Evolutionary conservation across 2,113 vertebrate genomes (phyloP).

Genomic region (Anhinga rufa): DNA sequence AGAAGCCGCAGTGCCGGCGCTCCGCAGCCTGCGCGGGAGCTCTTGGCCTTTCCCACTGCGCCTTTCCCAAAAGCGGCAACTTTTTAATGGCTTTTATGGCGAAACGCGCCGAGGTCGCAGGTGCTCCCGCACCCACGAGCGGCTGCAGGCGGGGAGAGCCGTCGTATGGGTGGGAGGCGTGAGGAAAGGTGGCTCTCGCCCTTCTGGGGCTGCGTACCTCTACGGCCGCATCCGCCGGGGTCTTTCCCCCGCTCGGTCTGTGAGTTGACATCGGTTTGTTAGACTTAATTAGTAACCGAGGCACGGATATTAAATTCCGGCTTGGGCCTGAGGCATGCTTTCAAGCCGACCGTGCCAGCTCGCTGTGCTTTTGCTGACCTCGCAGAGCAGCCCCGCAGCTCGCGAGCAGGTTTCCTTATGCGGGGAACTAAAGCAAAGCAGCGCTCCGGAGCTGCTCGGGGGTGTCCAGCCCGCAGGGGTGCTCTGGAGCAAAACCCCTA

Average conservation of each 20-base stretch:
- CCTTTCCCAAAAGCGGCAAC: too few species aligned
- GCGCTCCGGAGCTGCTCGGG: neutral
- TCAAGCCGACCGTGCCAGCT: neutral
- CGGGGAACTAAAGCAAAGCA: neutral
- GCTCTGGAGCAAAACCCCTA: neutral
- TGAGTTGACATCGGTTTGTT: neutral
- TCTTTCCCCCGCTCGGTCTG: neutral
- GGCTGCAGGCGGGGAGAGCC: neutral
- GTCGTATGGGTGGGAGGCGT: neutral
- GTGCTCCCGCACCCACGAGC: fast-evolving
- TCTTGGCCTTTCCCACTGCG: too few species aligned
- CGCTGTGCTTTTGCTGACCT: neutral
- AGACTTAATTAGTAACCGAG: neutral
- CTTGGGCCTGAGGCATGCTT: neutral
- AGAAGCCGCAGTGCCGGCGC: too few species aligned
- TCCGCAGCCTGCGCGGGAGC: too few species aligned
- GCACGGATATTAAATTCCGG: fast-evolving
- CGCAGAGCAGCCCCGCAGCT: neutral
- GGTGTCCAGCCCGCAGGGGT: too few species aligned
- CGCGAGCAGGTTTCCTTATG: fast-evolving
- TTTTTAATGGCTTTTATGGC: too few species aligned
- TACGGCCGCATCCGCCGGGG: fast-evolving
- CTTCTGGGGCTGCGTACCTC: neutral
- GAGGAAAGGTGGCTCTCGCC: neutral
- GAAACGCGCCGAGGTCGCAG: fast-evolving